Evolutionary conservation across 2,888 invertebrate genomes (phyloP).

Genomic region (Protonemura montana): DNA sequence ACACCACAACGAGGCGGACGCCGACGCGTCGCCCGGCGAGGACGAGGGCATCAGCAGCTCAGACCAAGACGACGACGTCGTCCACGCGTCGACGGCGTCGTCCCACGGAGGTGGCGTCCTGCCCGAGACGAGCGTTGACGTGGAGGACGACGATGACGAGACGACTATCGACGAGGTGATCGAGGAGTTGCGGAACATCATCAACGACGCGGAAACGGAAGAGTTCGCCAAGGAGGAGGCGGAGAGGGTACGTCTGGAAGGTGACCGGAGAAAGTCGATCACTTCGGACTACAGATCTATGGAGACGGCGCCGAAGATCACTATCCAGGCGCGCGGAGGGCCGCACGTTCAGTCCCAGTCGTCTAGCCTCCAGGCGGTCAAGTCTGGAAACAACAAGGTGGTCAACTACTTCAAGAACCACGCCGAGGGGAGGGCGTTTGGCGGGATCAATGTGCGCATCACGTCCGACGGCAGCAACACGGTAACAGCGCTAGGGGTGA

Average conservation of each 20-base stretch:
- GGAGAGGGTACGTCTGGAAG: constrained; percentile 4
- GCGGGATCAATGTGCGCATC: constrained; percentile 29
- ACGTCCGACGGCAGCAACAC: constrained; percentile 63
- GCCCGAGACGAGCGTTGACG: constrained; percentile 45
- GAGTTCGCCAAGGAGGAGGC: constrained; percentile 54
- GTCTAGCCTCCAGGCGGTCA: constrained; percentile 47
- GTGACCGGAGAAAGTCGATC: not conserved
- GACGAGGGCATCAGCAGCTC: constrained; percentile 75
- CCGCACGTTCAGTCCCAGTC: not conserved
- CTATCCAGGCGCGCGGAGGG: not conserved
- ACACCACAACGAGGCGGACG: constrained; percentile 48
- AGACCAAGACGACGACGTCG: constrained; percentile 62
- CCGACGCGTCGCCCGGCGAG: constrained; percentile 71
- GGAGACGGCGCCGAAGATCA: constrained; percentile 15
- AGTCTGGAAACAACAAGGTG: constrained; percentile 57
- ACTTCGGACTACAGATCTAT: not conserved
- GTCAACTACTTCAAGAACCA: constrained; percentile 21
- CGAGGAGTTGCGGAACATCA: constrained; percentile 83
- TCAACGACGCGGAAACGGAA: constrained; percentile 83
- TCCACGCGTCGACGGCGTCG: constrained; percentile 25
- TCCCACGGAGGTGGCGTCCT: constrained; percentile 19
- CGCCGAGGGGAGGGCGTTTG: constrained; percentile 35
- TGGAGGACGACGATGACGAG: constrained; percentile 67
- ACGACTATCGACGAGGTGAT: constrained; percentile 89
- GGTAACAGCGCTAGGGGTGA: constrained; percentile 46